phyloP scores from a whole-genome alignment of 2,113 vertebrate species.

The Orthonyx spaldingii region DNA sequence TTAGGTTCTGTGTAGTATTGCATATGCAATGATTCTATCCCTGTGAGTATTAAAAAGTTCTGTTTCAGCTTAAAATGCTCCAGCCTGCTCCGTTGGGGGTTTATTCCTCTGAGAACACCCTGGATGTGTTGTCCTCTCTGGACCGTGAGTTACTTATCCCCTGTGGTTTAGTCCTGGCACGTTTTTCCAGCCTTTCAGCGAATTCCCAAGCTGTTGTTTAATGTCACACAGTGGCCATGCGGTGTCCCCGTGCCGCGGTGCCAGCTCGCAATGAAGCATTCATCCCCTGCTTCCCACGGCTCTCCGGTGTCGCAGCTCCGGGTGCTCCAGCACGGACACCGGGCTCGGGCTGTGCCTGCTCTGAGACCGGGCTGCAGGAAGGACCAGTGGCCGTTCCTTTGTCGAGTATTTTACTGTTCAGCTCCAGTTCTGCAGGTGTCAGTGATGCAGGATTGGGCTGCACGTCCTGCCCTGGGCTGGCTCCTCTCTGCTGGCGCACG shows the following conservation, averaged over 20 bases:
- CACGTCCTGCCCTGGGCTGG: fast-evolving
- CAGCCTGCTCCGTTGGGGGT: not conserved
- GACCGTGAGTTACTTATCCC: fast-evolving
- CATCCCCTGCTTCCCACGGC: not conserved
- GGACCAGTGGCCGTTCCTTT: not conserved
- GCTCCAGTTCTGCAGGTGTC: not conserved
- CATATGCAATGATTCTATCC: not conserved
- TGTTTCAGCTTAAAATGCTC: not conserved
- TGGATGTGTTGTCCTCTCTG: not conserved
- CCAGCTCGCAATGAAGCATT: fast-evolving
- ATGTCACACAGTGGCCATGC: fast-evolving
- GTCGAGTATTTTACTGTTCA: not conserved
- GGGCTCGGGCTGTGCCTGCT: not conserved
- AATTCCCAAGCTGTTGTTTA: not conserved
- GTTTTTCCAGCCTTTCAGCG: not conserved
- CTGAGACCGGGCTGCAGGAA: not conserved
- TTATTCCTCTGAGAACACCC: not conserved
- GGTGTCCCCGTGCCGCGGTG: not conserved
- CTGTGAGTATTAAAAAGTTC: not conserved
- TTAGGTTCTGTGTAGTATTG: not conserved
- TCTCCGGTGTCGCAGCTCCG: fast-evolving
- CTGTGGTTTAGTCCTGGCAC: not conserved
- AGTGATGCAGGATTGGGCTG: not conserved
- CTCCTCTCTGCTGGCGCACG: not conserved
- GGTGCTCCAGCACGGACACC: fast-evolving